Evolutionary conservation across 2,888 invertebrate species (phyloP), one percentile per base, ranked within the genome.

Genomic region (Augochlorella aurata): DNA sequence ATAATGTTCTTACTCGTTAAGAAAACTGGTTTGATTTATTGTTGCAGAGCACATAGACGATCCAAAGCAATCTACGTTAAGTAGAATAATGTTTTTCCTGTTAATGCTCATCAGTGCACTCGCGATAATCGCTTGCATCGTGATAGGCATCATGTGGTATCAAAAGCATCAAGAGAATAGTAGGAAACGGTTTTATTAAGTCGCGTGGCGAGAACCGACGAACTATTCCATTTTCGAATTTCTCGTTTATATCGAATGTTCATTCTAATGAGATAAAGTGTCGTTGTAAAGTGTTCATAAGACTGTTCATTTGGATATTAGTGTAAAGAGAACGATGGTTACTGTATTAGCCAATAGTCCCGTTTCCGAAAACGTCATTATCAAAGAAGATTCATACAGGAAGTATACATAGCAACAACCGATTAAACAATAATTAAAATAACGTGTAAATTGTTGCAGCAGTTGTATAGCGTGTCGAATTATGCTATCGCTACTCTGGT

Each of bases 121-220:
- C 45, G 97, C 97, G 3, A 94, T 98, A 14, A 97, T 98, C 65
- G 97, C 97, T 0, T 95, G 97, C 84, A 96, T 97, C 0, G 97
- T 98, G 4, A 95, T 98, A 75, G 98, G 97, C 47, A 97, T 99
- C 83, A 97, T 98, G 95, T 97, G 98, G 93, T 98, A 98, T 93
- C 98, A 98, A 93, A 98, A 98, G 92, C 96, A 97, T 81, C 97
- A 98, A 92, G 98, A 98, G 92, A 97, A 97, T 87, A 96, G 96
- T 81, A 95, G 98, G 90, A 99, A 99, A 94, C 95, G 98, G 90
- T 97, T 98, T 94, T 96, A 97, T 92, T 97, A 86, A 85, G 44
- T 69, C 50, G 63, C 50, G 18, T 9, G 63, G 66, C 10, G 10
- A 21, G 45, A 69, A 50, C 38, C 66, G 38, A 71, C 14, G 47